phyloP scores from a whole-genome alignment of 2,113 vertebrate species.

The Merops nubicus region DNA sequence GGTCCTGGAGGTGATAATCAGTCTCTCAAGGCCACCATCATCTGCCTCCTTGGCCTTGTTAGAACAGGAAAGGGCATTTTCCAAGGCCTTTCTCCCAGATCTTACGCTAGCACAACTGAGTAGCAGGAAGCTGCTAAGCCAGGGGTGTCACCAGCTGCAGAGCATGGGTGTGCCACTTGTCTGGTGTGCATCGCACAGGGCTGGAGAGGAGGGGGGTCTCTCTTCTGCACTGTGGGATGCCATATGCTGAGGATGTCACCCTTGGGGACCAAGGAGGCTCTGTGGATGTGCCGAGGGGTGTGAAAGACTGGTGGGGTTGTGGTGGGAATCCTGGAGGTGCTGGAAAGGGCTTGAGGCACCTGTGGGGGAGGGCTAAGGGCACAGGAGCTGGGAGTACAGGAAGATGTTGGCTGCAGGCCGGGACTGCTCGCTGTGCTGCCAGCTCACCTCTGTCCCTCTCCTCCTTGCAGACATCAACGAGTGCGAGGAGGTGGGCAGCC shows the following conservation, averaged over 20 bases:
- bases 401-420: not conserved
- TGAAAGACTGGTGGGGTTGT: not conserved
- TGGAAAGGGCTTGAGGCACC: not conserved
- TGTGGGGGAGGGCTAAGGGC: too few relatives aligned
- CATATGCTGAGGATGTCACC: not conserved
- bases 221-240: not conserved
- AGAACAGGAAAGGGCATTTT: not conserved
- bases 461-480: constrained; percentile 88
- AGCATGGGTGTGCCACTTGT: not conserved
- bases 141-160: not conserved
- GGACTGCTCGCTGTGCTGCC: not conserved
- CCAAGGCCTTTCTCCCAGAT: constrained; percentile 37
- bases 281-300: not conserved
- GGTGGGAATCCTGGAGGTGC: not conserved
- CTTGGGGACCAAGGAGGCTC: not conserved
- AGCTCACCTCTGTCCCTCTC: not conserved
- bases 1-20: not conserved
- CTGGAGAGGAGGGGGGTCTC: not conserved
- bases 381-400: not conserved
- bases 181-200: not conserved
- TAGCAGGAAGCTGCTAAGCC: not conserved
- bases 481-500: constrained; percentile 86
- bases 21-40: constrained; percentile 18
- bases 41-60: not conserved
- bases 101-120: not conserved